A percentile compares a stretch with the other conserved stretches of the same genome.
Evolutionary conservation across 2,888 invertebrate species (phyloP).

Genomic region (Trimorus sp.): DNA sequence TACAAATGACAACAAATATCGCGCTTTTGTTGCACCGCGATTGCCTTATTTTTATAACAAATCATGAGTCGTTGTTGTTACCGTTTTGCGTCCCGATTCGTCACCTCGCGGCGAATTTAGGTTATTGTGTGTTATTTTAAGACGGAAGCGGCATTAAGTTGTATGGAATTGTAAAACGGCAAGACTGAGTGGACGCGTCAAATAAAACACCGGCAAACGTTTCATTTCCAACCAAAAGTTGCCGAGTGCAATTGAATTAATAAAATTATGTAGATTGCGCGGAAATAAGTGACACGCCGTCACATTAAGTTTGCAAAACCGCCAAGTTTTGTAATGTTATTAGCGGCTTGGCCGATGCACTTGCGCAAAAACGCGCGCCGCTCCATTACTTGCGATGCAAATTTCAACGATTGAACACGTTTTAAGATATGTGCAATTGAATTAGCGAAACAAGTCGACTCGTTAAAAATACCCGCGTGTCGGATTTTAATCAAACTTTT

Average conservation of each 20-base stretch:
- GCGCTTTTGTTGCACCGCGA: not conserved
- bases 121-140: not conserved
- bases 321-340: constrained; percentile 23
- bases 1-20: constrained; percentile 17
- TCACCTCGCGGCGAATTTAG: not conserved
- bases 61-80: not conserved
- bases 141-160: not conserved
- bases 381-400: not conserved
- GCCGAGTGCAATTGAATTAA: constrained; percentile 6
- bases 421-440: constrained; percentile 27
- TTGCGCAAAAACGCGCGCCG: not conserved
- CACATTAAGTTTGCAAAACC: not conserved
- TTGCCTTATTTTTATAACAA: not conserved
- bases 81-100: not conserved
- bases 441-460: constrained; percentile 24
- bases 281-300: constrained; percentile 23
- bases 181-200: not conserved
- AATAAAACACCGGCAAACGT: not conserved
- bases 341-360: not conserved
- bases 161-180: not conserved
- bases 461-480: constrained; percentile 19
- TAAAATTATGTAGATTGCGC: constrained; percentile 13
- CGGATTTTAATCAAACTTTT: constrained; percentile 8
- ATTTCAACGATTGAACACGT: constrained; percentile 18
- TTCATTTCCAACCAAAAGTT: not conserved